Evolutionary conservation across 1,140 invertebrate genomes (phyloP).

Genomic region (Rhagoletis zephyria): DNA sequence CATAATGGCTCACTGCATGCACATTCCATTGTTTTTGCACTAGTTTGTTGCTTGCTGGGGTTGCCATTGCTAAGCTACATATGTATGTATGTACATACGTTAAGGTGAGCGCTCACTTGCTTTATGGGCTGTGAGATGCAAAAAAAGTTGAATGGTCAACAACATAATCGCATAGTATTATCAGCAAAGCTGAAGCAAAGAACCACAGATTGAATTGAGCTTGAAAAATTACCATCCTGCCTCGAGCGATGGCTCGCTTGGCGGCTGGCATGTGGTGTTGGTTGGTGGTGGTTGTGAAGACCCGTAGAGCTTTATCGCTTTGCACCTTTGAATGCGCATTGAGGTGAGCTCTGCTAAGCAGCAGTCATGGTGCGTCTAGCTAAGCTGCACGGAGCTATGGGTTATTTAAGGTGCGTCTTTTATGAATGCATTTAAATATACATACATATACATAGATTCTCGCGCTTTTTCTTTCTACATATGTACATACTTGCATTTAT

Average conservation of each 20-base stretch:
- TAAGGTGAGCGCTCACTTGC: background rate
- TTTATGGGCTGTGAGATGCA: conserved; percentile 37
- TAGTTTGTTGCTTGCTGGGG: background rate
- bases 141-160: conserved; percentile 40
- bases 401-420: conserved; percentile 34
- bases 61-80: background rate
- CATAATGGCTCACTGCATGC: background rate
- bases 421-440: background rate
- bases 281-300: background rate
- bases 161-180: conserved; percentile 29
- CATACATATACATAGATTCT: too few relatives aligned
- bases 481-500: background rate
- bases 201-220: conserved; percentile 26
- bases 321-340: conserved; percentile 48
- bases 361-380: background rate
- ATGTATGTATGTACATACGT: background rate
- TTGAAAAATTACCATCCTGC: conserved; percentile 51
- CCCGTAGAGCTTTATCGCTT: conserved; percentile 10
- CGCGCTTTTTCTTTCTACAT: background rate
- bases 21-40: conserved; percentile 39
- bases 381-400: background rate
- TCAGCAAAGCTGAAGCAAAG: background rate
- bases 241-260: background rate
- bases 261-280: too few relatives aligned
- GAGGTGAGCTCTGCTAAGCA: conserved; percentile 29